phyloP scores from a whole-genome alignment of 2,888 invertebrate genomes.

The Miltochrista miniata region DNA sequence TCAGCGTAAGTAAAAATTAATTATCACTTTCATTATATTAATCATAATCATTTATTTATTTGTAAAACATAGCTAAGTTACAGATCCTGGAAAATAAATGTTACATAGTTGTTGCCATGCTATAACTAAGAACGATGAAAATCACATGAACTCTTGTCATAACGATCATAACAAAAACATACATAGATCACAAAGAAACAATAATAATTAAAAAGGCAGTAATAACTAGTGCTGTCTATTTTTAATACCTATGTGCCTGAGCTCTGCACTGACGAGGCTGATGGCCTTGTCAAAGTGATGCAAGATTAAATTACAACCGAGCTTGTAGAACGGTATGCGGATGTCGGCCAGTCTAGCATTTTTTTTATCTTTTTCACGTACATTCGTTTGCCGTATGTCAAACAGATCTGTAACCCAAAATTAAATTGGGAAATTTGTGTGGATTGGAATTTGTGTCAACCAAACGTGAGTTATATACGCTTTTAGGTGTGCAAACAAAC shows the following conservation, averaged over 20 bases:
- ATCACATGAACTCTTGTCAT: too few relatives aligned
- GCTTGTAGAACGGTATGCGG: slow-evolving; percentile 48
- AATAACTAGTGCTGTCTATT: slow-evolving; percentile 25
- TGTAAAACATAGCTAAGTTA: too few relatives aligned
- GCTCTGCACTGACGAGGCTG: slow-evolving; percentile 41
- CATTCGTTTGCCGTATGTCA: slow-evolving; percentile 71
- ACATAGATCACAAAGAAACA: too few relatives aligned
- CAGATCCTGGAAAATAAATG: too few relatives aligned
- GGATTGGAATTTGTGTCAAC: slow-evolving; percentile 51
- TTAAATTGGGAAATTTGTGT: slow-evolving; percentile 63
- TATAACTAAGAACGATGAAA: too few relatives aligned
- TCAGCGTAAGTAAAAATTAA: too few relatives aligned
- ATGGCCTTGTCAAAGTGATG: slow-evolving; percentile 68
- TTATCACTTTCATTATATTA: too few relatives aligned
- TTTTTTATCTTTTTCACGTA: slow-evolving; percentile 45
- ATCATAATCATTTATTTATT: too few relatives aligned
- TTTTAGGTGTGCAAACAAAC: slow-evolving; percentile 22
- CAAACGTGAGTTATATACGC: slow-evolving; percentile 34
- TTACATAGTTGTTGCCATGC: too few relatives aligned
- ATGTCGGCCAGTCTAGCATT: slow-evolving; percentile 45
- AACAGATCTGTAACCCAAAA: slow-evolving; percentile 73
- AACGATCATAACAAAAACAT: too few relatives aligned
- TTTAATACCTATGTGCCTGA: slow-evolving; percentile 34
- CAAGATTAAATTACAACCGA: slow-evolving; percentile 71
- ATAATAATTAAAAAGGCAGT: not conserved